Base-by-base conservation (phyloP, 2,888 invertebrate species). In the Tenthredo scrophulariae region DNA sequence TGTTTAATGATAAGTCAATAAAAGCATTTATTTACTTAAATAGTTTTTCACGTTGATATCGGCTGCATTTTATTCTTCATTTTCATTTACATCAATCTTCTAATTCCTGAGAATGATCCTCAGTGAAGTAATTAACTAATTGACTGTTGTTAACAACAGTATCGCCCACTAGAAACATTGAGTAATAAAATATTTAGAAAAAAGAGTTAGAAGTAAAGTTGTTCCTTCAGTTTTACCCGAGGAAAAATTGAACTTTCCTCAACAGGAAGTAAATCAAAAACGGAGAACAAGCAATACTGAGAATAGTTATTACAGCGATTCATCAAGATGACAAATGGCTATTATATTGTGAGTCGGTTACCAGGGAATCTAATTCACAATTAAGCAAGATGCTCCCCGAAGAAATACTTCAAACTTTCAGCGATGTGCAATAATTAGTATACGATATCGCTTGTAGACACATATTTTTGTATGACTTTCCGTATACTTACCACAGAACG, bases 401-500 rank as follows among this genome's bases (percentile, higher is more conserved):
- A n/a, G 6, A 7, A 46, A n/a, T 54, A 6, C n/a, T 54, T 54
- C n/a, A 2, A n/a, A 54, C 13, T 26, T 62, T 62, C 2, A 26
- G 13, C 13, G 0, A 33, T 33, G 33, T 33, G 18, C 33, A 33
- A 67, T 33, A 67, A 67, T 26, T n/a, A 29, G 65, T 0, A 65
- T 10, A 22, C 29, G 10, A 62, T 62, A 26, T 62, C 29, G 22
- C 13, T 62, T 13, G n/a, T n/a, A 62, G 26, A 62, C 4, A 62
- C 18, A 37, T 2, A 37, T 33, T 70, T n/a, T 7, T 70, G 37
- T 70, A 18, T 18, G 18, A 18, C n/a, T n/a, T n/a, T 54, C n/a
- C n/a, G 9, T 26, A 43, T 18, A 93, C 94, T 94, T 91, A 95
- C 95, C 93, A 87, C 95, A 95, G 85, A 94, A 95, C 0, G 95